Conservation (phyloP, 2,888 invertebrate species). For the Tetropium fuscum region DNA sequence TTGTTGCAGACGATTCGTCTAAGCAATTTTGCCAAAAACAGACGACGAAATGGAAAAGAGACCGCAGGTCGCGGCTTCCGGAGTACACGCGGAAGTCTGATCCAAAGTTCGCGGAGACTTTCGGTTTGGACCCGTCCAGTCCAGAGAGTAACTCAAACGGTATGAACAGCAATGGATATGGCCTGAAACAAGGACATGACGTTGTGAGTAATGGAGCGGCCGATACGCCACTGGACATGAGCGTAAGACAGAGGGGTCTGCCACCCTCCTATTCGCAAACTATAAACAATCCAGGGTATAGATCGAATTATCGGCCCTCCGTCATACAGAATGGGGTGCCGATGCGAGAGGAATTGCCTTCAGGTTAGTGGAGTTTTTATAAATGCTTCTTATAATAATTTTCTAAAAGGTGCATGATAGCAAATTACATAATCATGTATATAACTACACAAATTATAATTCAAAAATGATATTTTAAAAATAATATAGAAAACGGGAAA, state of each 20-base stretch:
- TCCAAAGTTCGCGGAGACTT: constrained; percentile 61
- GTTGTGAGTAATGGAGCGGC: neutral
- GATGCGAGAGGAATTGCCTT: constrained; percentile 60
- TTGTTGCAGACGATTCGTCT: constrained; percentile 43
- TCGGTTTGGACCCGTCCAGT: constrained; percentile 49
- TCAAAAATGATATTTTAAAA: too few species aligned
- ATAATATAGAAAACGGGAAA: too few species aligned
- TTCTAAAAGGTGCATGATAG: too few species aligned
- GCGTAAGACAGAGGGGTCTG: constrained; percentile 70
- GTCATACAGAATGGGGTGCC: constrained; percentile 70
- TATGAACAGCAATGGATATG: constrained; percentile 36
- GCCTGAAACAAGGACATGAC: constrained; percentile 3
- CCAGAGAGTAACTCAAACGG: constrained; percentile 39
- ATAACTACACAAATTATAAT: too few species aligned
- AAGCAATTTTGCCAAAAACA: constrained; percentile 66
- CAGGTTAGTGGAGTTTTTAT: constrained; percentile 53
- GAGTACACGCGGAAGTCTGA: constrained; percentile 65
- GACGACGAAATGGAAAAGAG: constrained; percentile 80
- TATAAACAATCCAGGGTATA: constrained; percentile 63
- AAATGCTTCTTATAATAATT: too few species aligned
- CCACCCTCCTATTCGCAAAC: constrained; percentile 73
- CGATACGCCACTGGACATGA: constrained; percentile 73
- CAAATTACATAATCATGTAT: too few species aligned
- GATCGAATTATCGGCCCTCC: constrained; percentile 68
- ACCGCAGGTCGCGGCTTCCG: constrained; percentile 70